Conservation (phyloP, 2,888 invertebrate species). For the Macropis europaea region DNA sequence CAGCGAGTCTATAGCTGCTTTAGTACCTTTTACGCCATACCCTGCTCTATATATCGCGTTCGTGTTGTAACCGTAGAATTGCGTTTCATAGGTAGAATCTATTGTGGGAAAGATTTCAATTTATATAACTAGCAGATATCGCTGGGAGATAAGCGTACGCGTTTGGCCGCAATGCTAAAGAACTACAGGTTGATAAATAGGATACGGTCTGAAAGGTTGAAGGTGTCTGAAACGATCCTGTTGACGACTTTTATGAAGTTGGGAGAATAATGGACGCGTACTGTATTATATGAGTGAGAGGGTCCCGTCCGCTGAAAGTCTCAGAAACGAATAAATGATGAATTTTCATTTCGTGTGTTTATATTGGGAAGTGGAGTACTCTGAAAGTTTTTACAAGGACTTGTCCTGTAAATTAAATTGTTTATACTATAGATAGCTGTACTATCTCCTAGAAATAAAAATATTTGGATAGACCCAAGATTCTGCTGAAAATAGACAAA, state of each 20-base stretch:
- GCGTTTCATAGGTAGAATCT: conserved; percentile 13
- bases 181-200: neutral
- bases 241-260: neutral
- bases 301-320: too few species aligned
- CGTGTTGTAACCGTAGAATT: conserved; percentile 28
- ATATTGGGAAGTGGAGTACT: too few species aligned
- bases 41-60: neutral
- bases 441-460: too few species aligned
- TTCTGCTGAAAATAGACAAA: too few species aligned
- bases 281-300: neutral
- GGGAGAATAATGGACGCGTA: neutral
- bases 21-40: conserved; percentile 5
- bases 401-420: too few species aligned
- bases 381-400: too few species aligned
- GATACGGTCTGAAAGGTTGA: conserved; percentile 5
- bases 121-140: conserved; percentile 44
- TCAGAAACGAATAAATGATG: too few species aligned
- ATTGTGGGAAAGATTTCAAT: conserved; percentile 46
- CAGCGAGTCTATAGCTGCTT: neutral
- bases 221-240: neutral
- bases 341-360: too few species aligned
- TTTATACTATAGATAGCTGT: too few species aligned
- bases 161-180: conserved; percentile 14
- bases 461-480: too few species aligned
- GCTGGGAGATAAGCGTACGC: conserved; percentile 26